Evolutionary conservation across 2,888 invertebrate species (phyloP).

Genomic region (Netelia inedita): DNA sequence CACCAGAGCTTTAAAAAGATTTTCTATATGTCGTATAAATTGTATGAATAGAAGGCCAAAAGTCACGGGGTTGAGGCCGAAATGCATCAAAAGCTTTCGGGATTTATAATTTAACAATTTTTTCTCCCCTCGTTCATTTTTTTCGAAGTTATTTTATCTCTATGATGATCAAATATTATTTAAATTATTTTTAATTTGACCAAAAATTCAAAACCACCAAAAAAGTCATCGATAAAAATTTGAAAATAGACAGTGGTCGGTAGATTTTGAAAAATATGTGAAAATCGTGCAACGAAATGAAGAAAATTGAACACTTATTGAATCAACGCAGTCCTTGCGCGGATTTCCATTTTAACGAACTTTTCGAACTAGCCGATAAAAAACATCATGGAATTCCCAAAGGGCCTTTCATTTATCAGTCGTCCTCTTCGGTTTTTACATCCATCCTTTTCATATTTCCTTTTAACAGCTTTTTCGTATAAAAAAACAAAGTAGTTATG

Average conservation of each 20-base stretch:
- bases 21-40: not conserved
- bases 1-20: slow-evolving; percentile 1
- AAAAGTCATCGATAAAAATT: no score
- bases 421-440: no score
- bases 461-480: not conserved
- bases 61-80: not conserved
- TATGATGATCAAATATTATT: not conserved
- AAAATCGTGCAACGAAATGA: no score
- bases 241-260: no score
- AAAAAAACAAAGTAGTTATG: not conserved
- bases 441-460: not conserved
- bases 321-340: no score
- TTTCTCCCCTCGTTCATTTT: not conserved
- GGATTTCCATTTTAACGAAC: not conserved
- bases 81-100: not conserved
- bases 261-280: no score
- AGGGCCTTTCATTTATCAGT: no score
- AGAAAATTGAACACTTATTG: no score
- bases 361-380: not conserved
- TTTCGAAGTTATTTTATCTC: not conserved
- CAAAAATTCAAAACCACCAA: no score
- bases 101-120: not conserved
- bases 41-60: not conserved
- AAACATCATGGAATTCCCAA: not conserved
- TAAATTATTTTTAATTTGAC: not conserved